phyloP scores from a whole-genome alignment of 2,797 vertebrate genomes.

The Choloepus didactylus region DNA sequence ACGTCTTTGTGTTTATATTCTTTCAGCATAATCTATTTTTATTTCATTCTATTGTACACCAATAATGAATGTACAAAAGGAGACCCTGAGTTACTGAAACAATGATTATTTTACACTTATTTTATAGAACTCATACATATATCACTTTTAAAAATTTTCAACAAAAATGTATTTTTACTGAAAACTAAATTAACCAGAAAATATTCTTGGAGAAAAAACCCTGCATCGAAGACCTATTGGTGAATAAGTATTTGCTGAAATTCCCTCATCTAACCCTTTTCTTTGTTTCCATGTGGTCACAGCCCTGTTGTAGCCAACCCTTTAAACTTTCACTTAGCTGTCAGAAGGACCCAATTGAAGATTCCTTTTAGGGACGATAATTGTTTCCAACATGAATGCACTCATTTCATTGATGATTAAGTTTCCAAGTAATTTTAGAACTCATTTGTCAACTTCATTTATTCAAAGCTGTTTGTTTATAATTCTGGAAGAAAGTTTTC shows the following conservation, averaged over 20 bases:
- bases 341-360: not conserved
- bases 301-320: not conserved
- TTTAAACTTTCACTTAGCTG: not conserved
- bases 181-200: not conserved
- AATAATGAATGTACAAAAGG: not conserved
- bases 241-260: not conserved
- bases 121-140: not conserved
- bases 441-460: not conserved
- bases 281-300: not conserved
- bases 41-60: not conserved
- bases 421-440: not conserved
- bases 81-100: not conserved
- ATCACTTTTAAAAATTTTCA: not conserved
- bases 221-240: not conserved
- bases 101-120: not conserved
- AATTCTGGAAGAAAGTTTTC: not conserved
- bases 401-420: not conserved
- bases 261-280: not conserved
- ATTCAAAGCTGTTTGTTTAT: not conserved
- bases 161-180: not conserved
- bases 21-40: not conserved
- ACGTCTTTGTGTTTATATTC: not conserved
- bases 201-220: not conserved
- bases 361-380: not conserved
- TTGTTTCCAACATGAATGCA: not conserved